Conservation (phyloP, 35 echinoderm and acorn worm species). For the Ophiothrix spiculata region DNA sequence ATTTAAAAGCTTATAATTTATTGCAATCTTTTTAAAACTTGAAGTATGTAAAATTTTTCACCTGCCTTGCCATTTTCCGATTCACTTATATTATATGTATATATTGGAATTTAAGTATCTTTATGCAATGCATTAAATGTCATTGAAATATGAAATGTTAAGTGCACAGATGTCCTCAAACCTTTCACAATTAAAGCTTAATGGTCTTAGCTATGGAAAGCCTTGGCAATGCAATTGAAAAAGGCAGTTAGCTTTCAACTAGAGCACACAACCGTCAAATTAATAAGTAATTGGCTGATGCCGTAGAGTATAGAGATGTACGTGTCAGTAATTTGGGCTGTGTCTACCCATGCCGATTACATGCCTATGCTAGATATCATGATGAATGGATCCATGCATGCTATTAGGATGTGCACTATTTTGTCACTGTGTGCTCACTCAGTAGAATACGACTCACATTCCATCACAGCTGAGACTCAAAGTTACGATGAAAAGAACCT, state of each 20-base stretch:
- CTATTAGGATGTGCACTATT: background rate
- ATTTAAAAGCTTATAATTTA: too few relatives aligned
- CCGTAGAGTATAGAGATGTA: background rate
- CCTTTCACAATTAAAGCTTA: background rate
- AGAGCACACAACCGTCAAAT: background rate
- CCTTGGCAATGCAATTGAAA: background rate
- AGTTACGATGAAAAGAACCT: background rate
- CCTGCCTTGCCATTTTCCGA: too few relatives aligned
- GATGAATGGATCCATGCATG: background rate
- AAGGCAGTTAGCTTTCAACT: constrained; percentile 9
- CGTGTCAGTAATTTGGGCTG: background rate
- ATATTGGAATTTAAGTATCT: too few relatives aligned
- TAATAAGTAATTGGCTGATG: background rate
- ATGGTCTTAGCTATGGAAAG: background rate
- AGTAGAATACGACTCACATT: background rate
- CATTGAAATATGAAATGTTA: background rate
- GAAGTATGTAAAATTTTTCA: too few relatives aligned
- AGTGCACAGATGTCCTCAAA: background rate
- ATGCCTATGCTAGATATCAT: background rate
- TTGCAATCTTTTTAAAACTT: too few relatives aligned
- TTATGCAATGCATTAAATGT: too few relatives aligned
- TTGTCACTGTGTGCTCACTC: background rate
- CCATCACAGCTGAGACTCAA: background rate
- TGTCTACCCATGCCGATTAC: background rate
- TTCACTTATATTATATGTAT: too few relatives aligned